Evolutionary conservation across 1,140 invertebrate genomes (phyloP).

Genomic region (Drosophila sulfurigaster): DNA sequence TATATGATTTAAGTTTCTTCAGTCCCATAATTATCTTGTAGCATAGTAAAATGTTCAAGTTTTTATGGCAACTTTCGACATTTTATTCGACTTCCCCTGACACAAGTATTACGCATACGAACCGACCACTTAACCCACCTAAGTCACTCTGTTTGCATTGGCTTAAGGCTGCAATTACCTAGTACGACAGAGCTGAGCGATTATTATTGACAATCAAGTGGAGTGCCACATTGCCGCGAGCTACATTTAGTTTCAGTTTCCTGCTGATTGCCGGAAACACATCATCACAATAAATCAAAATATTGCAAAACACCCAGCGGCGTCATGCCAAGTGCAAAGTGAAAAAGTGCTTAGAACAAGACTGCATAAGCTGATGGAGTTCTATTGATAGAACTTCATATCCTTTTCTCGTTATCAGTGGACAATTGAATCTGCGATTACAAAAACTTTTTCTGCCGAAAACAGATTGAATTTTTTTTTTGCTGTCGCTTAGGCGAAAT

Average conservation of each 20-base stretch:
- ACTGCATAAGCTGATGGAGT: not conserved
- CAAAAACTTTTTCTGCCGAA: not conserved
- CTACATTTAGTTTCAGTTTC: constrained; percentile 43
- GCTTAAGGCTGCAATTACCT: constrained; percentile 50
- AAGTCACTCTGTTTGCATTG: constrained; percentile 14
- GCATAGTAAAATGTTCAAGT: constrained; percentile 57
- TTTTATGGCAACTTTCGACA: constrained; percentile 46
- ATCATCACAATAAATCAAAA: constrained; percentile 57
- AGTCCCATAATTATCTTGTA: constrained; percentile 60
- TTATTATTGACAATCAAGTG: constrained; percentile 80
- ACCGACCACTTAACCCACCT: not conserved
- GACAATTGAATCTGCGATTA: not conserved
- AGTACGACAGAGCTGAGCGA: constrained; percentile 41
- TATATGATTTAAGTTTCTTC: constrained; percentile 64
- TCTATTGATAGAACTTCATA: not conserved
- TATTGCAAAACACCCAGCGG: constrained; percentile 42
- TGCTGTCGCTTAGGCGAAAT: no score
- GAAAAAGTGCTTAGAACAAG: not conserved
- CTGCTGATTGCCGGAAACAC: constrained; percentile 65
- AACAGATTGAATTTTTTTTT: no score
- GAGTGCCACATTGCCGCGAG: constrained; percentile 62
- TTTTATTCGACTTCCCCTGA: constrained; percentile 17
- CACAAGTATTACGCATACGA: not conserved
- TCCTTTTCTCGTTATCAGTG: constrained; percentile 1
- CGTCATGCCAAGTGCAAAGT: constrained; percentile 8